Conservation (phyloP, 2,113 vertebrate species). For the Solea senegalensis region DNA sequence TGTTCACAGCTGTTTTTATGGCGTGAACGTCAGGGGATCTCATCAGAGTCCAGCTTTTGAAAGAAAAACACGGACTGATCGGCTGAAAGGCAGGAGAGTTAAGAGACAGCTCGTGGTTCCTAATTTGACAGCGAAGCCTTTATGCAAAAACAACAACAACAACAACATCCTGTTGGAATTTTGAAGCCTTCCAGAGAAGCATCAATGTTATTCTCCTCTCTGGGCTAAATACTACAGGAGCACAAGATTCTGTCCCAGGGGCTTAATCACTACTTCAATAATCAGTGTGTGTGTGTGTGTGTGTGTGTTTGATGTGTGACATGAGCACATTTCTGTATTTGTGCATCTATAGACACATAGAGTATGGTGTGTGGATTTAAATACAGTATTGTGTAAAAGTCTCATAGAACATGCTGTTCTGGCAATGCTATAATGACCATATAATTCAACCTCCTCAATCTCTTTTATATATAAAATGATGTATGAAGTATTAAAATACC, state of each 20-base stretch:
- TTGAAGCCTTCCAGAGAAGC: conserved; percentile 7
- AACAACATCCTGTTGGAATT: conserved; percentile 17
- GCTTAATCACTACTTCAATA: not conserved
- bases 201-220: not conserved
- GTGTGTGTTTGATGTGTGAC: not conserved
- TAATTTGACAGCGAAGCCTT: conserved; percentile 37
- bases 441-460: too few relatives aligned
- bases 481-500: too few relatives aligned
- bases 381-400: too few relatives aligned
- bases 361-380: too few relatives aligned
- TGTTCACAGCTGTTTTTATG: conserved; percentile 32
- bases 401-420: too few relatives aligned
- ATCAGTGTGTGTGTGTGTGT: not conserved
- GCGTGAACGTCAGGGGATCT: conserved; percentile 28
- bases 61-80: conserved; percentile 5
- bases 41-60: conserved; percentile 21
- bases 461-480: too few relatives aligned
- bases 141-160: not conserved
- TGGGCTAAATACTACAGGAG: conserved; percentile 5
- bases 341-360: too few relatives aligned
- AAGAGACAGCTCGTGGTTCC: conserved; percentile 16
- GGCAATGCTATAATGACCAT: too few relatives aligned
- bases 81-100: conserved; percentile 27
- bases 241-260: conserved; percentile 1
- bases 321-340: not conserved